Evolutionary conservation across 1,140 invertebrate genomes (phyloP).

Genomic region (Ceratosolen fusciceps): DNA sequence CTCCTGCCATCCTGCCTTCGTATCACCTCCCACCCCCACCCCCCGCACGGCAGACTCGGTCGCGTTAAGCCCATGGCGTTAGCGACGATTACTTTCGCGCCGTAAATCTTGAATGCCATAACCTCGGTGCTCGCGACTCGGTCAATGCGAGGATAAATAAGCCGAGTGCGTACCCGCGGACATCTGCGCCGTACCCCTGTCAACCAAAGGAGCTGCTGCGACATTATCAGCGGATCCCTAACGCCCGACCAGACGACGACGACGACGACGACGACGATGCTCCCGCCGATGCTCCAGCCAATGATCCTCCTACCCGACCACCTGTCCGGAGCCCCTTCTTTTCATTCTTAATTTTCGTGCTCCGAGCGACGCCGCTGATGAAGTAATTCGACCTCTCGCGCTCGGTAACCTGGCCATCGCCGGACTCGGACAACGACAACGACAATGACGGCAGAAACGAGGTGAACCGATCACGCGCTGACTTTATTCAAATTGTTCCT

Average conservation of each 20-base stretch:
- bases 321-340: too few relatives aligned
- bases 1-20: background rate
- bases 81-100: background rate
- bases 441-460: background rate
- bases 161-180: too few relatives aligned
- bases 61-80: background rate
- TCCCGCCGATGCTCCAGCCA: too few relatives aligned
- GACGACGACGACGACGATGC: too few relatives aligned
- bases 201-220: background rate
- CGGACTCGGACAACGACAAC: too few relatives aligned
- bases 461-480: background rate
- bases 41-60: too few relatives aligned
- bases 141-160: slow-evolving; percentile 27
- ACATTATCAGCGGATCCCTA: background rate
- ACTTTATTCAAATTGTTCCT: background rate
- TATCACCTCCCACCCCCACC: too few relatives aligned
- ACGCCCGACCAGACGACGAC: background rate
- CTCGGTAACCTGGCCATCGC: background rate
- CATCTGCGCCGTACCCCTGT: background rate
- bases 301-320: too few relatives aligned
- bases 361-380: background rate
- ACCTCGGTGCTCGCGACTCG: background rate
- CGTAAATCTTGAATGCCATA: slow-evolving; percentile 12
- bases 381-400: background rate
- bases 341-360: background rate